Base-by-base conservation (phyloP, 2,797 vertebrate genomes). In the Botia kubotai region DNA sequence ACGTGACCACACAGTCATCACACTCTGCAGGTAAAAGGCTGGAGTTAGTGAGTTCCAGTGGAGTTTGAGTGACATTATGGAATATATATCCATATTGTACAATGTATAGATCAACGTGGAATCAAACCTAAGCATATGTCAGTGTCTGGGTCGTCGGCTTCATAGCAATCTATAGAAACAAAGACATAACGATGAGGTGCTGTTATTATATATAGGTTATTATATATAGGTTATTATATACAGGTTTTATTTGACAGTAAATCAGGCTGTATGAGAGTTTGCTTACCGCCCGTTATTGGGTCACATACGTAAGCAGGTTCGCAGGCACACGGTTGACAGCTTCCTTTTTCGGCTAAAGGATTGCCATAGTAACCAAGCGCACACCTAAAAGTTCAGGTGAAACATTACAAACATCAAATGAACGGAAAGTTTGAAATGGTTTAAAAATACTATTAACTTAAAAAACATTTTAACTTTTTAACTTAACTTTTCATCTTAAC, bases 351-450 rank as follows among this genome's bases (percentile, higher is more conserved):
- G 68, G 81, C 88, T 76, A 91, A 80, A 48, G 96, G 96, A 86
- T 95, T 94, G 74, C 97, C 96, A 62, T 95, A 96, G 90, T 95
- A 97, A 76, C 96, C 96, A 12, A 90, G 89, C 82, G 94, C 93
- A 91, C 97, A 98, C 80, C 96, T 98, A 86, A 14, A 86, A 84
- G 23, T 85, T 16, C 81, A 17, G 68, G 10, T 6, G 5, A 26
- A 62, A 16, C 14, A 26, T 60, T 60, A 60, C 57, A 12, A 60
- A 60, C 19, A 50, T 50, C 11, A 50, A 14, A 50, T 50, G 48
- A 50, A 50, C 1, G 48, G 1, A 12, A 50, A 13, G 0, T 2
- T 13, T 2, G 3, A 50, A 50, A 33, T 33, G 33, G 33, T 33
- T 33, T 33, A 33, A 33, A 3, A 33, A 33, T 33, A 33, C 33